Evolutionary conservation across 2,888 invertebrate genomes (phyloP).

Genomic region (Pristionchus entomophagus): DNA sequence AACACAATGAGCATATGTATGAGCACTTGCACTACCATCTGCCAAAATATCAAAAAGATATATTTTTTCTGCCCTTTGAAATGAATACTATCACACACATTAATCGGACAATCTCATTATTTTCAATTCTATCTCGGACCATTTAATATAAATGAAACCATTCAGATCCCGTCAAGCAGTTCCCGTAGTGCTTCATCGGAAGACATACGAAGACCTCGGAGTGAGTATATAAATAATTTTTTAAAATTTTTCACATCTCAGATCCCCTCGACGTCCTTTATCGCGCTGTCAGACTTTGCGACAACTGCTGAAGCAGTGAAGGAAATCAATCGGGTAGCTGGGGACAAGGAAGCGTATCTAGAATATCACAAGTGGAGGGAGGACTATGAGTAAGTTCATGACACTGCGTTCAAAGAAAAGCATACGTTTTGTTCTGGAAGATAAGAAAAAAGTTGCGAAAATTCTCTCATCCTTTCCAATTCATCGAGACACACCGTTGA

Average conservation of each 20-base stretch:
- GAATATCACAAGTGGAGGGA: constrained; percentile 62
- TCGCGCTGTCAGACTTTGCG: constrained; percentile 58
- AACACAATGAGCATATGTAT: too few relatives aligned
- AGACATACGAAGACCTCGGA: constrained; percentile 58
- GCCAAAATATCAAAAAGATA: too few relatives aligned
- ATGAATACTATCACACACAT: too few relatives aligned
- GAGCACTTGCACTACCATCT: too few relatives aligned
- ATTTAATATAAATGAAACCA: too few relatives aligned
- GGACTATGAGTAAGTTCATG: constrained; percentile 51
- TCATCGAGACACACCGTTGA: too few relatives aligned
- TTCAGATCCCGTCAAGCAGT: constrained; percentile 52
- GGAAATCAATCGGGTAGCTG: constrained; percentile 53
- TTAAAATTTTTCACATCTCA: constrained; percentile 20
- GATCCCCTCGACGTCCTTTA: constrained; percentile 59
- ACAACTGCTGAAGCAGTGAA: constrained; percentile 52
- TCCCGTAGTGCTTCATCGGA: constrained; percentile 58
- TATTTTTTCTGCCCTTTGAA: too few relatives aligned
- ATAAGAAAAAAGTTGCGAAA: too few relatives aligned
- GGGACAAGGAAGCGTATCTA: constrained; percentile 54
- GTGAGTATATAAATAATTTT: not conserved
- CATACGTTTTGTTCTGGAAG: too few relatives aligned
- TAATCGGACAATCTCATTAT: not conserved
- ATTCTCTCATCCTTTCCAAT: too few relatives aligned
- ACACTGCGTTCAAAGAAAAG: too few relatives aligned
- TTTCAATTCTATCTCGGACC: too few relatives aligned